phyloP scores from a whole-genome alignment of 2,888 invertebrate species.

The Zele albiditarsus region DNA sequence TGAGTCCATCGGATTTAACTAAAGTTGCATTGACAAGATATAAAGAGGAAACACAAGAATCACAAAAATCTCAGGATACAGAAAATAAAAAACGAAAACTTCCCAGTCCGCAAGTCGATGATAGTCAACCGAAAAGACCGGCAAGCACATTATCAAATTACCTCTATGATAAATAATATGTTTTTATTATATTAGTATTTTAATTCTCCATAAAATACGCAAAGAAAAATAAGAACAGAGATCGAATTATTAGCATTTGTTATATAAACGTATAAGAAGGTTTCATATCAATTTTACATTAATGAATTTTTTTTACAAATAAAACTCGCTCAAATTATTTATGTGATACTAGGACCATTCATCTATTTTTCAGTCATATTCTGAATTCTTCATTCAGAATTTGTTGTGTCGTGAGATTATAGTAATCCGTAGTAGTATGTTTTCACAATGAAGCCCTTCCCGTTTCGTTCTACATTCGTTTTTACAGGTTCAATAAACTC shows the following conservation, averaged over 20 bases:
- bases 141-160: constrained; percentile 61
- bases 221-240: constrained; percentile 14
- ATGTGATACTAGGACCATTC: background rate
- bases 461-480: background rate
- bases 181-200: constrained; percentile 4
- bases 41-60: constrained; percentile 66
- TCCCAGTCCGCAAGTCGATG: constrained; percentile 49
- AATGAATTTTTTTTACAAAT: background rate
- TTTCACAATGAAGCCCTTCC: background rate
- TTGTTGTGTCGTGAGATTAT: background rate
- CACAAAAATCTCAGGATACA: constrained; percentile 34
- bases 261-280: background rate
- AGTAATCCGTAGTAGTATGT: background rate
- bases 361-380: background rate
- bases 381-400: background rate
- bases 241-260: background rate
- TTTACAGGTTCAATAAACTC: background rate
- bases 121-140: constrained; percentile 58
- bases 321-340: background rate
- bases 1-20: constrained; percentile 75
- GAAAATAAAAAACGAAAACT: constrained; percentile 64
- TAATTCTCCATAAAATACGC: constrained; percentile 41
- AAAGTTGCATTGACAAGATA: constrained; percentile 75
- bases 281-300: background rate
- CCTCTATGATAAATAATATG: constrained; percentile 54